These are phyloP conservation scores for Notarius quadriscutis DNA, from an alignment of 2,113 vertebrate species.

Conservation along the genomic window DNA sequence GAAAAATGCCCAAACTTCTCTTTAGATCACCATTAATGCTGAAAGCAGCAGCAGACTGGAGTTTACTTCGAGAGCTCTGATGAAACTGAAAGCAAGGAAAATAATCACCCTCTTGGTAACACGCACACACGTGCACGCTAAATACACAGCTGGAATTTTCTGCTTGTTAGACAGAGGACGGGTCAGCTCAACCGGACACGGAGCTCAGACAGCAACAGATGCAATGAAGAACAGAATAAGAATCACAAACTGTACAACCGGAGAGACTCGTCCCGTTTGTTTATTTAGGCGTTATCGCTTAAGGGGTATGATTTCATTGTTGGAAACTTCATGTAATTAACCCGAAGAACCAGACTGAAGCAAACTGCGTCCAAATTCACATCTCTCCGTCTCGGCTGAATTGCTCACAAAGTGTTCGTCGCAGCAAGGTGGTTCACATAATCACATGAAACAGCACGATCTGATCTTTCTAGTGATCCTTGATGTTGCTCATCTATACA, in stretches of 20 bases:
- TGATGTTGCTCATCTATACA: no score
- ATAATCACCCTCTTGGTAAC: constrained; percentile 25
- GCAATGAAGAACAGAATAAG: constrained; percentile 7
- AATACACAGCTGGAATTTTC: constrained; percentile 6
- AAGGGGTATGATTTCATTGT: background rate
- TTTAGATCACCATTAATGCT: constrained; percentile 28
- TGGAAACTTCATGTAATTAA: background rate
- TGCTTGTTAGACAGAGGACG: constrained; percentile 1
- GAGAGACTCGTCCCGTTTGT: background rate
- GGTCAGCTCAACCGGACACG: constrained; percentile 34
- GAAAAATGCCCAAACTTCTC: constrained; percentile 14
- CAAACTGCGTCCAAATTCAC: no score
- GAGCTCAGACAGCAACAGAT: constrained; percentile 19
- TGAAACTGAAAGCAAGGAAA: constrained; percentile 44
- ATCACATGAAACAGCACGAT: no score
- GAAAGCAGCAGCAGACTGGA: constrained; percentile 33
- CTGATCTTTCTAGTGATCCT: no score
- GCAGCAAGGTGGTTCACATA: no score
- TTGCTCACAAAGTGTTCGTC: no score
- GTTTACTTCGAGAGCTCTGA: constrained; percentile 44
- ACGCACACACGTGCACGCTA: background rate
- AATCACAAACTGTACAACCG: background rate
- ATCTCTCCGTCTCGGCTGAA: no score
- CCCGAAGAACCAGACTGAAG: no score
- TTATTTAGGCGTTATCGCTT: background rate